These are phyloP conservation scores for human (Homo sapiens) DNA, from an alignment of 2,113 vertebrate species.

Conservation along the genomic window GRCh38 chr11:88900501-88901000, in stretches of 20 bases:
- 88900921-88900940: not conserved
- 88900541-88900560: not conserved
- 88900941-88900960: fast-evolving
- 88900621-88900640: not conserved
- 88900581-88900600: not conserved
- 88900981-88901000: not conserved
- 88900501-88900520: not conserved
- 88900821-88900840: not conserved
- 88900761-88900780: not conserved
- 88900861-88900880: not conserved
- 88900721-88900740: not conserved
- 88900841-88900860: not conserved
- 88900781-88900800: not conserved
- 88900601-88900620: not conserved
- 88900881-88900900: not conserved
- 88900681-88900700: not conserved
- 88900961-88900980: not conserved
- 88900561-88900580: not conserved
- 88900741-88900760: not conserved
- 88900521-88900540: not conserved
- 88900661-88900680: not conserved
- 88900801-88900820: not conserved
- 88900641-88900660: not conserved
- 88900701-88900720: not conserved
- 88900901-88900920: not conserved